phyloP scores from a whole-genome alignment of 2,113 vertebrate genomes.

The Esox niger region DNA sequence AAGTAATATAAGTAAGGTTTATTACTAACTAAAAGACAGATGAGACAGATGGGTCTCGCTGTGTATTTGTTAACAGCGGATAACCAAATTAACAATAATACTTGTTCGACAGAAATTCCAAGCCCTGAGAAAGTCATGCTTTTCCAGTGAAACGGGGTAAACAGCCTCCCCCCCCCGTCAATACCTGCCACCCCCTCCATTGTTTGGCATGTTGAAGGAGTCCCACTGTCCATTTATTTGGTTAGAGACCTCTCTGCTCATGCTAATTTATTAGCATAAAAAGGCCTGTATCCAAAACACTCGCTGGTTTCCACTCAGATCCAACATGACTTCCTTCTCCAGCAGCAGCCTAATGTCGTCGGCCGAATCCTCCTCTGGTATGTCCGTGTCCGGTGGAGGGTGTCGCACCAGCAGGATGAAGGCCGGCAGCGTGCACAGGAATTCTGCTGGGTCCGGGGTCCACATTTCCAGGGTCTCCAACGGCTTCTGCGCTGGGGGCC shows the following conservation, averaged over 20 bases:
- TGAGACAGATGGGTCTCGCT: too few relatives aligned
- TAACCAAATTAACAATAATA: too few relatives aligned
- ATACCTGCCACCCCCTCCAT: too few relatives aligned
- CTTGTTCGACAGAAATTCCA: too few relatives aligned
- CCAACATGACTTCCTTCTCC: slow-evolving; percentile 20
- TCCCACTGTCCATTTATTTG: neutral
- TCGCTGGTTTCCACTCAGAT: slow-evolving; percentile 5
- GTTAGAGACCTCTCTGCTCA: slow-evolving; percentile 14
- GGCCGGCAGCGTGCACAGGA: slow-evolving; percentile 49
- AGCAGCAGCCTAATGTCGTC: slow-evolving; percentile 9
- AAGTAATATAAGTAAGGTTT: too few relatives aligned
- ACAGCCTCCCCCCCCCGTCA: neutral
- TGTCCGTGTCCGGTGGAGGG: slow-evolving; percentile 6
- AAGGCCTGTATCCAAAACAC: neutral
- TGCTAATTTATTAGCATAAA: slow-evolving; percentile 43
- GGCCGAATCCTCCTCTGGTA: neutral
- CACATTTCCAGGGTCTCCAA: slow-evolving; percentile 43
- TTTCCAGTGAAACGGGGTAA: neutral
- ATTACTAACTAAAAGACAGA: too few relatives aligned
- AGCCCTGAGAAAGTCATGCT: too few relatives aligned
- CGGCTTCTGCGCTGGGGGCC: neutral
- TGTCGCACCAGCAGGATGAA: slow-evolving; percentile 9
- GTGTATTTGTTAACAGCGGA: too few relatives aligned
- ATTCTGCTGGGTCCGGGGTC: slow-evolving; percentile 21
- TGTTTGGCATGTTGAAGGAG: neutral